Evolutionary conservation across 1,140 invertebrate species (phyloP), one percentile per base, ranked within the genome.

Genomic region (Dendrolimus punctatus): DNA sequence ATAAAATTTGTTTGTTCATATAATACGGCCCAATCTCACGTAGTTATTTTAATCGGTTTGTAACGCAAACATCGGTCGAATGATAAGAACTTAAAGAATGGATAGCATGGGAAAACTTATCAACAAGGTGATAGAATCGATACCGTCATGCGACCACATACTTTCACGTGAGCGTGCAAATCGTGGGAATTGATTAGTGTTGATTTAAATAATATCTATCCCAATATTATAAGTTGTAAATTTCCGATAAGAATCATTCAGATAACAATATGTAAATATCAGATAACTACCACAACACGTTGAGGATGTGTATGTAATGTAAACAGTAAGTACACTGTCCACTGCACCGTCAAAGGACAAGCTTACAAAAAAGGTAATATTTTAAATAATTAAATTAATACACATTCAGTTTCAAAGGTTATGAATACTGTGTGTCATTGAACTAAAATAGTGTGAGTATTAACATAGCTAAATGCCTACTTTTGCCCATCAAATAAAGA

Each of bases 161-260:
- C 76, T 75, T 79, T 76, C 75, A 70, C 73, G 67, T 65, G 60
- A 72, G 55, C 66, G 58, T 54, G 60, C 61, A 53, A 62, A 64
- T 59, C 77, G 78, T 83, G 80, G 76, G 80, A 83, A 83, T 49
- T 66, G 40, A 61, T 64, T 57, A 46, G 56, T 58, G 58, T 59
- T 74, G 55, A 73, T 76, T 66, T 68, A 70, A 48, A 67, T 66
- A 61, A 68, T 64, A 63, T 69, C 50, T 51, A 66, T 62, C 50
- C 57, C 58, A 54, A 47, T 54, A 54, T 58, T 51, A 60, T 66
- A 72, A 66, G 52, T 53, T 54, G 52, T 58, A 66, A 64, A 61
- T 50, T 55, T 59, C 51, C 59, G 71, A 73, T 74, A 74, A 56
- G 51, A 46, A 56, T 50, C 45, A 23, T 51, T 42, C 39, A 51